These are phyloP conservation scores for Parapsyche elsis DNA, from an alignment of 1,140 invertebrate species.

Conservation along the genomic window DNA sequence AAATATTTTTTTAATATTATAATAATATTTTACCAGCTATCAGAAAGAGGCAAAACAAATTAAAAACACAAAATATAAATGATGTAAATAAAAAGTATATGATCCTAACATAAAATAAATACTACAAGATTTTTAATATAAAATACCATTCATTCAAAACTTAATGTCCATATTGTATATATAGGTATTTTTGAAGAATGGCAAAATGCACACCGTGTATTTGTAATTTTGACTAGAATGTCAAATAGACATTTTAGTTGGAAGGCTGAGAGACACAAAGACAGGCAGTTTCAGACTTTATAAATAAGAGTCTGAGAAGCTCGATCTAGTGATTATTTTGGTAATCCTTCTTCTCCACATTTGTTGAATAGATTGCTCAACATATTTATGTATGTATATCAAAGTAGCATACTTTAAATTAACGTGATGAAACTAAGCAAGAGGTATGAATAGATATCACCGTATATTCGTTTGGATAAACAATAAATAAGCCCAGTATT, in stretches of 20 bases:
- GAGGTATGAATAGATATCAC: conserved; percentile 21
- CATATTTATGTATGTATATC: background rate
- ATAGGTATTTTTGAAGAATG: background rate
- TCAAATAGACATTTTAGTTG: conserved; percentile 21
- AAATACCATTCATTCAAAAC: background rate
- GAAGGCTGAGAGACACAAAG: background rate
- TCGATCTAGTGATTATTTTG: background rate
- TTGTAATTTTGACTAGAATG: conserved; percentile 33
- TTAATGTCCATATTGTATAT: background rate
- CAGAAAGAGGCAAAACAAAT: background rate
- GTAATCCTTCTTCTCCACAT: background rate
- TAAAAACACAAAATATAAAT: background rate
- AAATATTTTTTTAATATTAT: conserved; percentile 19
- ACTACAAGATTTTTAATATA: background rate
- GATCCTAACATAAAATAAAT: background rate
- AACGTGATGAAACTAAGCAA: conserved; percentile 8
- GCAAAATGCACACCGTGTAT: conserved; percentile 9
- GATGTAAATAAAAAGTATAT: background rate
- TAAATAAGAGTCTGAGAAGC: too few relatives aligned
- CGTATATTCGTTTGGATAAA: conserved; percentile 9
- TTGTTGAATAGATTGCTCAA: background rate
- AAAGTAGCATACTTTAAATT: conserved; percentile 2
- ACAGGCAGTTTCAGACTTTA: too few relatives aligned
- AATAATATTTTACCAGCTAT: background rate
- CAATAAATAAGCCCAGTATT: conserved; percentile 21